Conservation (phyloP, 2,797 vertebrate genomes). For the Rousettus madagascariensis region DNA sequence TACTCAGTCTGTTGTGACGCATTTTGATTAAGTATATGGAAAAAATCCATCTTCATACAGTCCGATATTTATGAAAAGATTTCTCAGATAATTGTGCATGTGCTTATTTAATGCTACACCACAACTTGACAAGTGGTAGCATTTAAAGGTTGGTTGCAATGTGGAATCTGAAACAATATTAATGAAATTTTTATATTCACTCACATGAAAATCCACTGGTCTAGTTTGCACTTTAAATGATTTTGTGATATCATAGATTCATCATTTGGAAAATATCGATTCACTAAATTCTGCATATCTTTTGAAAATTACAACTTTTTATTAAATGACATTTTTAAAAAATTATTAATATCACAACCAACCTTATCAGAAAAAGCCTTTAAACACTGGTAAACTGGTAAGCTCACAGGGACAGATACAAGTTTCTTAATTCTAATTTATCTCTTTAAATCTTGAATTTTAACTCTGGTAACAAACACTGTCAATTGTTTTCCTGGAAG, state of each 20-base stretch:
- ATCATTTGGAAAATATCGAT: neutral
- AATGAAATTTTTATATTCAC: slow-evolving; percentile 11
- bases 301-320: neutral
- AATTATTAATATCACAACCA: neutral
- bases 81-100: neutral
- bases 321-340: neutral
- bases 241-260: neutral
- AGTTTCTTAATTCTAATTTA: slow-evolving; percentile 3
- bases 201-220: neutral
- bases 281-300: neutral
- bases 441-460: slow-evolving; percentile 2
- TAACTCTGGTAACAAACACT: neutral
- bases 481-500: slow-evolving; percentile 26
- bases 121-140: neutral
- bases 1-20: neutral
- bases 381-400: neutral
- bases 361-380: neutral
- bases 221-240: neutral
- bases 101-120: neutral
- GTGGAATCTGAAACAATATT: neutral
- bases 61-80: neutral
- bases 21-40: neutral
- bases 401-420: neutral
- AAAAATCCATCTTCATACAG: neutral
- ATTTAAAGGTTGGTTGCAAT: neutral